Evolutionary conservation across 2,888 invertebrate genomes (phyloP), one percentile per base, ranked within the genome.

Genomic region (Drosophila stalkeri): DNA sequence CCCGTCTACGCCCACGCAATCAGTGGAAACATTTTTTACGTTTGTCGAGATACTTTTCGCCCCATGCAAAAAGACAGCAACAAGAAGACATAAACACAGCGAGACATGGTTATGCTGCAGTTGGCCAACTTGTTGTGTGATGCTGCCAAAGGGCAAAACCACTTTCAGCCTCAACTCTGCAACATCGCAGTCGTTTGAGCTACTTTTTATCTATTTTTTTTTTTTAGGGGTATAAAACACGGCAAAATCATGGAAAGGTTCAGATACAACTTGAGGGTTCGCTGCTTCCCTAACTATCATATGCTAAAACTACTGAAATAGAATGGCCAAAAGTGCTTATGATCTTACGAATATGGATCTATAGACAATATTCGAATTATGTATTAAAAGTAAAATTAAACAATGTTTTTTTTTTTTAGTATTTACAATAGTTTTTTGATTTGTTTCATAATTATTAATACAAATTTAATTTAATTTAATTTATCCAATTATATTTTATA

Each of bases 1-100:
- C 73, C 60, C 78, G 66, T 75, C 72, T 69, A 83, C 84, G 89
- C 84, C 89, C 89, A 85, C 75, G 81, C 89, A 85, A 85, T 85
- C 79, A 75, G 64, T 77, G 46, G 68, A 63, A 77, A 57, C 75
- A 69, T 65, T 78, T 74, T 66, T 65, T 70, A 79, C 59, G 70
- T 63, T 61, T 62, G 67, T 46, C 60, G 52, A 70, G 63, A 79
- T 69, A 69, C 70, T 63, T 68, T 69, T 74, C 52, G 57, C 14
- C 46, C 59, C 51, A 49, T 62, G 43, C 39, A 47, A 11, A 44
- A 37, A 37, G 59, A 59, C 35, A 31, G 39, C 41, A 52, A 43
- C n/a, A 68, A 60, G 23, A 68, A 60, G 23, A 68, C 49, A 64
- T 33, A 63, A 62, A 64, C 49, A 62, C 78, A 74, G 44, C 56